Percentiles rank a stretch among this genome's conserved stretches.
Conservation (phyloP, 2,888 invertebrate species). For the Pheosia tremula region DNA sequence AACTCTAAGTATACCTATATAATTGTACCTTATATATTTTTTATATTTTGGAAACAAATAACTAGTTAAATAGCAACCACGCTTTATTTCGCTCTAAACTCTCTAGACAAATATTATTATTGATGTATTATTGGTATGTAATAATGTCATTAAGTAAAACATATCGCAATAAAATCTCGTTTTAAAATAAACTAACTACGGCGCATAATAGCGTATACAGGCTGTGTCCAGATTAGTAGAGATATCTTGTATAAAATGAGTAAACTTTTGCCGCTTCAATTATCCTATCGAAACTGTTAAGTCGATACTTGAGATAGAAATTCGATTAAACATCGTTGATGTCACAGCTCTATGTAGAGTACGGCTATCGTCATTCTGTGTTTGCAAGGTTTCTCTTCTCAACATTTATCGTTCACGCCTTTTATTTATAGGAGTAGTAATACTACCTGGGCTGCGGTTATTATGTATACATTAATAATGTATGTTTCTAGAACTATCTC, state of each 20-base stretch:
- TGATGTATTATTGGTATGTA: too few relatives aligned
- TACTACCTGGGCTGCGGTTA: slow-evolving; percentile 6
- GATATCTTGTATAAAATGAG: slow-evolving; percentile 52
- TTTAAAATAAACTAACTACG: slow-evolving; percentile 36
- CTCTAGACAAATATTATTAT: too few relatives aligned
- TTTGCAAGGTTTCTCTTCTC: slow-evolving; percentile 20
- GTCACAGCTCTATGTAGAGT: slow-evolving; percentile 36
- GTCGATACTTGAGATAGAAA: slow-evolving; percentile 45
- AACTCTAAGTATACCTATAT: too few relatives aligned
- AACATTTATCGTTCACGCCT: slow-evolving; percentile 22
- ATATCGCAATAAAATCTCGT: slow-evolving; percentile 30
- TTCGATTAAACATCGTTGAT: slow-evolving; percentile 45
- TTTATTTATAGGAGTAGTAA: slow-evolving; percentile 7
- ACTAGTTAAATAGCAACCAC: too few relatives aligned
- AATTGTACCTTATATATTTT: too few relatives aligned
- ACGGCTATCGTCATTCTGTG: slow-evolving; percentile 19
- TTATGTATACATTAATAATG: neutral
- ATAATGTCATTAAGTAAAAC: neutral
- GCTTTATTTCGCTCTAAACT: too few relatives aligned
- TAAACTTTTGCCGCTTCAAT: slow-evolving; percentile 57
- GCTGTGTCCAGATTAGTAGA: slow-evolving; percentile 40
- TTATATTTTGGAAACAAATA: too few relatives aligned
- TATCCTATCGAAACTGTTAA: slow-evolving; percentile 52
- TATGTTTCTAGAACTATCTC: neutral
- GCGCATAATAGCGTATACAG: slow-evolving; percentile 51